These are phyloP conservation scores for Kryptopterus vitreolus DNA, from an alignment of 2,797 vertebrate genomes.

Conservation along the genomic window DNA sequence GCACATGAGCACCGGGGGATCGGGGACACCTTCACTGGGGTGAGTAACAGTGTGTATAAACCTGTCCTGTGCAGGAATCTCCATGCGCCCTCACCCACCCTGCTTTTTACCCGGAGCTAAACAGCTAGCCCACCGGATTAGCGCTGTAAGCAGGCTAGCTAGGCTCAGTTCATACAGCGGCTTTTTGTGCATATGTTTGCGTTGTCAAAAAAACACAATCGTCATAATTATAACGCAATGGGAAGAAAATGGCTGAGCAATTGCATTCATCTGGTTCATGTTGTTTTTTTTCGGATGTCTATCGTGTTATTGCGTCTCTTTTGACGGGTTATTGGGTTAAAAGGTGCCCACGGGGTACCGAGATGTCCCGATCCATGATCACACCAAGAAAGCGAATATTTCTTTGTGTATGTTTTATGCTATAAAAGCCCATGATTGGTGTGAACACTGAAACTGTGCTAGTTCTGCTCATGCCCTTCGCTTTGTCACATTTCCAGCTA, in stretches of 20 bases:
- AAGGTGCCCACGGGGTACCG: not conserved
- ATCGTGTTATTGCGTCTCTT: conserved; percentile 33
- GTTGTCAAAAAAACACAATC: conserved; percentile 25
- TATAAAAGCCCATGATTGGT: not conserved
- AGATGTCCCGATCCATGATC: not conserved
- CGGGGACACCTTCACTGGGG: conserved; percentile 52
- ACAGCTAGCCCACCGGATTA: conserved; percentile 22
- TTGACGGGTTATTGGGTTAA: not conserved
- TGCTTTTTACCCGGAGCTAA: conserved; percentile 14
- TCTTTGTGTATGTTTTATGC: not conserved
- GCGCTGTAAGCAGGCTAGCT: conserved; percentile 36
- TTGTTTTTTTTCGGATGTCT: conserved; percentile 17
- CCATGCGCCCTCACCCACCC: conserved; percentile 11
- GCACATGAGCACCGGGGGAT: conserved; percentile 52
- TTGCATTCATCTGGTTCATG: not conserved
- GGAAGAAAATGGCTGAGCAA: too few relatives aligned
- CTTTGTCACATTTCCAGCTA: conserved; percentile 39
- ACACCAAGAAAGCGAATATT: not conserved
- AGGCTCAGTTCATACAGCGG: conserved; percentile 17
- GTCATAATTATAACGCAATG: too few relatives aligned
- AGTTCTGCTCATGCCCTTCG: conserved; percentile 11
- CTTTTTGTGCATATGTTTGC: conserved; percentile 43
- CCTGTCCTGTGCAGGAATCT: conserved; percentile 41
- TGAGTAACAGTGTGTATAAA: conserved; percentile 40
- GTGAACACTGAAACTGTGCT: not conserved